Evolutionary conservation across 2,113 vertebrate species (phyloP), one percentile per base, ranked within the genome.

Genomic region (Athene noctua): DNA sequence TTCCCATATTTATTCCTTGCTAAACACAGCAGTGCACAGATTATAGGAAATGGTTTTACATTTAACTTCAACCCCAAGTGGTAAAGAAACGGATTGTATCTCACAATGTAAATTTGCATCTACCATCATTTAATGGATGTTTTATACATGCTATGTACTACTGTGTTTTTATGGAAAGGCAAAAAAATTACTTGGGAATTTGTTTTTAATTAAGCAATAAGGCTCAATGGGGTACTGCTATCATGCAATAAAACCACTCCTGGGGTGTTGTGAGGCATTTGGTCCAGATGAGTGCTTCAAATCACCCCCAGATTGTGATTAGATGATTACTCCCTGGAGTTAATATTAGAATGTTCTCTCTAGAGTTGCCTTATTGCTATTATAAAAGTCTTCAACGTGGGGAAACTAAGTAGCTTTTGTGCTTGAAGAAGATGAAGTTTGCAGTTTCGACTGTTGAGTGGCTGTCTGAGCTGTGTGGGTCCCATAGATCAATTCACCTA

Each of bases 161-260:
- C 95, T 91, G 87, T 68, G 84, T 81, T 97, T 97, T 97, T 96
- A 96, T 95, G 94, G 92, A 93, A 96, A 97, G 88, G 90, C 92
- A 92, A 66, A 97, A 83, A 96, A 97, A 97, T 97, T 97, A 97
- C 97, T 97, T 83, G 84, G 97, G 95, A 98, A 98, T 98, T 98
- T 98, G 97, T 97, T 98, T 98, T 98, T 98, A 98, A 98, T 98
- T 98, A 98, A 98, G 97, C 98, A 97, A 95, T 97, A 97, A 98
- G 96, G 83, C 97, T 97, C 89, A 75, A 96, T 95, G 92, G 97
- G 96, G 92, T 96, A 96, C 86, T 96, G 96, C 94, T 95, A 94
- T 95, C 57, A 54, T 68, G 96, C 93, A 93, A 90, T 97, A 95
- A 98, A 97, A 91, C 96, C 52, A 52, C 96, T 97, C 97, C 97